Evolutionary conservation across 2,888 invertebrate genomes (phyloP), one percentile per base, ranked within the genome.

Genomic region (Portevinia maculata): DNA sequence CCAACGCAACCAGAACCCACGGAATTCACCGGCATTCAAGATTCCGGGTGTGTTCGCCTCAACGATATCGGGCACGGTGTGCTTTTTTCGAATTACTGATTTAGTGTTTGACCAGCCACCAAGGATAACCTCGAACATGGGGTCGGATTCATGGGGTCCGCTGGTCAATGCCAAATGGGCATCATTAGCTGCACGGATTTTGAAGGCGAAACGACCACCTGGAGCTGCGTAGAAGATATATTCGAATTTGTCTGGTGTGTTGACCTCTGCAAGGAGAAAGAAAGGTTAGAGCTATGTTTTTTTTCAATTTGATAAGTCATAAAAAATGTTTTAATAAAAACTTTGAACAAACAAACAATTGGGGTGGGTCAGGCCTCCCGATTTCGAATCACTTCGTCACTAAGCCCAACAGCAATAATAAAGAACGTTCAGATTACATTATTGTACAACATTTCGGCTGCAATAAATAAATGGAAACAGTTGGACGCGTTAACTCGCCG

Each of bases 31-130:
- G 6, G 91, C 93, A 88, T 93, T 94, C 85, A 97, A 90, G 86
- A 96, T 94, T 73, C 92, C 93, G 0, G 95, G 95, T 0, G 96
- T 96, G 30, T 94, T 93, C 4, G 92, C 92, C 89, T 94, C 94
- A 9, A 92, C 93, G 84, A 93, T 94, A 64, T 96, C 96, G 2
- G 96, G 96, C 90, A 96, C 93, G 79, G 93, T 91, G 88, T 93
- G 93, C 91, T 97, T 96, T 88, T 93, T 94, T 74, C 97, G 94
- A 88, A 96, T 96, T 0, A 96, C 95, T 32, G 96, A 96, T 91
- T 96, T 96, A 84, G 93, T 92, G 90, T 97, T 97, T 21, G 93
- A 93, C 97, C 97, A 98, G 30, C 97, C 97, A 28, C 97, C 97
- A 86, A 98, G 92, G 91, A 97, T 96, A 60, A 97, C 89, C 93